These are phyloP conservation scores for Emys orbicularis DNA, from an alignment of 2,797 vertebrate genomes.

Conservation along the genomic window DNA sequence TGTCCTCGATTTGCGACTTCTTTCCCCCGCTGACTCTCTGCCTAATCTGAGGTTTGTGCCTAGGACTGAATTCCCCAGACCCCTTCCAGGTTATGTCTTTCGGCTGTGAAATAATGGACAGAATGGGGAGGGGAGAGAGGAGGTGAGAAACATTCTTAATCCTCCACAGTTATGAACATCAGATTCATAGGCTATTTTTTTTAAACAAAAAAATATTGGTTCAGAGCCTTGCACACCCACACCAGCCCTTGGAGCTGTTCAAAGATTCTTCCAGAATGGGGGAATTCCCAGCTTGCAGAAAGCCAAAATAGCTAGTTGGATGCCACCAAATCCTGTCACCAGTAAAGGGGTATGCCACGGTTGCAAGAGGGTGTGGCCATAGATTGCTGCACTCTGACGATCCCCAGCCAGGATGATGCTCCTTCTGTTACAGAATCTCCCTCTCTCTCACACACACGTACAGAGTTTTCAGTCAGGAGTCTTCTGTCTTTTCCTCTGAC, in stretches of 20 bases:
- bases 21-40: background rate
- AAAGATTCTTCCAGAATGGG: too few relatives aligned
- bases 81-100: background rate
- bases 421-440: background rate
- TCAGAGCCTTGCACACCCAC: too few relatives aligned
- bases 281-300: too few relatives aligned
- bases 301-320: background rate
- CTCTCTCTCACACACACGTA: background rate
- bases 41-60: accelerated
- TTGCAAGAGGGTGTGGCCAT: background rate
- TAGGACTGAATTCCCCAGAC: background rate
- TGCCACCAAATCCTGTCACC: background rate
- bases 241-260: too few relatives aligned
- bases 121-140: background rate
- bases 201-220: too few relatives aligned
- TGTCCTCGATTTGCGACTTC: background rate
- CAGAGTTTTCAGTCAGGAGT: background rate
- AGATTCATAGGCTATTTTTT: too few relatives aligned
- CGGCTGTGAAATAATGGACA: background rate
- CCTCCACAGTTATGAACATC: too few relatives aligned
- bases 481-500: background rate
- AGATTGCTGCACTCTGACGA: background rate
- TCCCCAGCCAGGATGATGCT: background rate
- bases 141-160: too few relatives aligned
- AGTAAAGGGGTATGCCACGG: too few relatives aligned